Evolutionary conservation across 2,888 invertebrate species (phyloP).

Genomic region (Pristionchus arcanus): DNA sequence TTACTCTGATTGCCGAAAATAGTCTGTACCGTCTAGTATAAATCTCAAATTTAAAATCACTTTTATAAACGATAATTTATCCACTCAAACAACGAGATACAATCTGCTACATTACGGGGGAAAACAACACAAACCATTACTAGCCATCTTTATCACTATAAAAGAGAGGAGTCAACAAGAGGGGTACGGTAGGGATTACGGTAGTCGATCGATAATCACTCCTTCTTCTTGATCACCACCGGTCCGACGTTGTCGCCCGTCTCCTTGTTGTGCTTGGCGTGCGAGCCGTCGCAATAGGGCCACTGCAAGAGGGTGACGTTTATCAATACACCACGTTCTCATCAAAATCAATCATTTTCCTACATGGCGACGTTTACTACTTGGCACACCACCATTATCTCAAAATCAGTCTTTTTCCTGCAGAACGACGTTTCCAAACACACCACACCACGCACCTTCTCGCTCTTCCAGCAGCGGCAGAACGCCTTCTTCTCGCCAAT

Average conservation of each 20-base stretch:
- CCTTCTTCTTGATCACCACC: slow-evolving; percentile 71
- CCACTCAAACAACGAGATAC: neutral
- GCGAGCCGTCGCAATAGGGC: slow-evolving; percentile 97
- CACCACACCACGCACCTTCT: slow-evolving; percentile 89
- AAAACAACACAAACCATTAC: neutral
- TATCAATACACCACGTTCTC: neutral
- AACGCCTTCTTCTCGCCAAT: slow-evolving; percentile 87
- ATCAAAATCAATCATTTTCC: neutral
- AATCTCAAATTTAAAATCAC: too few relatives aligned
- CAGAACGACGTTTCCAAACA: neutral
- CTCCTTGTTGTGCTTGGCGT: slow-evolving; percentile 90
- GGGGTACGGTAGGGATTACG: neutral
- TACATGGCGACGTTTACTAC: neutral
- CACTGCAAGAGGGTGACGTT: slow-evolving; percentile 85
- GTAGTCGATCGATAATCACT: slow-evolving; percentile 45
- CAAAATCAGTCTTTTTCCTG: neutral
- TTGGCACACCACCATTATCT: neutral
- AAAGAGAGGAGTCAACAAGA: neutral
- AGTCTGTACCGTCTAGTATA: too few relatives aligned
- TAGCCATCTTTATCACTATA: neutral
- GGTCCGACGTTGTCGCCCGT: slow-evolving; percentile 97
- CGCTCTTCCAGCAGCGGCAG: slow-evolving; percentile 96
- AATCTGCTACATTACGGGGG: neutral
- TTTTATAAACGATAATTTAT: neutral
- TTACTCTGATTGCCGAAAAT: too few relatives aligned